These are phyloP conservation scores for Pandemis corylana DNA, from an alignment of 2,888 invertebrate genomes.

Conservation along the genomic window DNA sequence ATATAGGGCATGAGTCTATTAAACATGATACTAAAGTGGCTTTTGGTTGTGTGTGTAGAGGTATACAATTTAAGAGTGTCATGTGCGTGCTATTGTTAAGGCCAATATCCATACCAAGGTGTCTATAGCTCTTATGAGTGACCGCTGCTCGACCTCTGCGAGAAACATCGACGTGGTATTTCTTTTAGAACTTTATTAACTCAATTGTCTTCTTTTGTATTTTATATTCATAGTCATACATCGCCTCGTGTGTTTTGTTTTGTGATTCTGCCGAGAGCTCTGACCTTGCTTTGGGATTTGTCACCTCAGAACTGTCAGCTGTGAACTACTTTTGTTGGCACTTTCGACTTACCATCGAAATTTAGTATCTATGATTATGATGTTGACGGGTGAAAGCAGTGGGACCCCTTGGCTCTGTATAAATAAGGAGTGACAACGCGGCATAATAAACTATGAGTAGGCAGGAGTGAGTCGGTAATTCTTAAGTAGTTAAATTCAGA, in stretches of 20 bases:
- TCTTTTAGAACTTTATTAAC: conserved; percentile 16
- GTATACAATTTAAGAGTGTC: conserved; percentile 26
- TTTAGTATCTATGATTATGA: neutral
- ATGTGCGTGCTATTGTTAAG: conserved; percentile 30
- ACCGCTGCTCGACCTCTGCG: conserved; percentile 48
- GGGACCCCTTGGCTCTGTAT: neutral
- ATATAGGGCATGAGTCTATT: neutral
- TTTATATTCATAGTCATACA: conserved; percentile 15
- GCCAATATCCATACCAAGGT: conserved; percentile 28
- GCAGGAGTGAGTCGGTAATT: neutral
- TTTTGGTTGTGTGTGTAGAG: conserved; percentile 9
- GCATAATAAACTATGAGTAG: neutral
- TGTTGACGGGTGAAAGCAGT: neutral
- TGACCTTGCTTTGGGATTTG: neutral
- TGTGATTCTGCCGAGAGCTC: neutral
- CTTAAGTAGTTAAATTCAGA: too few species aligned
- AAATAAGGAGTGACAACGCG: neutral
- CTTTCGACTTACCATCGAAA: neutral
- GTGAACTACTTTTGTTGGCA: neutral
- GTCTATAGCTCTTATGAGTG: conserved; percentile 26
- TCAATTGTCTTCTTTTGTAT: conserved; percentile 21
- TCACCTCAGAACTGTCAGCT: neutral
- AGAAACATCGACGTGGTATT: conserved; percentile 24
- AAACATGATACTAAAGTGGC: conserved; percentile 5
- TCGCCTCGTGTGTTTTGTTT: conserved; percentile 12